Evolutionary conservation across 2,888 invertebrate species (phyloP).

Genomic region (Noctua janthina): DNA sequence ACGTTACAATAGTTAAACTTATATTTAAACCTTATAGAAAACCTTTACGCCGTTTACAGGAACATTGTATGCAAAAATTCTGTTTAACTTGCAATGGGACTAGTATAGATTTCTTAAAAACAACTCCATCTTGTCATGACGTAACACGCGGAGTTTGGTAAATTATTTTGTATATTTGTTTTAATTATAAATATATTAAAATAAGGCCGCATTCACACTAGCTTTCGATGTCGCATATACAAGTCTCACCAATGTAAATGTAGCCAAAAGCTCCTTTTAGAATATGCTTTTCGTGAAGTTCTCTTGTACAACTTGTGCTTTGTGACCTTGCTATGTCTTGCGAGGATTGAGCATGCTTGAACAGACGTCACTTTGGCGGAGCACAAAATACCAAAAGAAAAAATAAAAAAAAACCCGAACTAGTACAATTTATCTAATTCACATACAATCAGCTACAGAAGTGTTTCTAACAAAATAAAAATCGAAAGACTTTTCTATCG

Average conservation of each 20-base stretch:
- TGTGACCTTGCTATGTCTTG: slow-evolving; percentile 77
- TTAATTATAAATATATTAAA: slow-evolving; percentile 77
- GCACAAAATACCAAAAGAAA: slow-evolving; percentile 12
- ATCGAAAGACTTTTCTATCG: slow-evolving; percentile 6
- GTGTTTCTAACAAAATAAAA: slow-evolving; percentile 28
- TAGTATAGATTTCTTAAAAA: slow-evolving; percentile 84
- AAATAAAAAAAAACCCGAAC: neutral
- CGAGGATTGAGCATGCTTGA: slow-evolving; percentile 22
- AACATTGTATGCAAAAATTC: slow-evolving; percentile 88
- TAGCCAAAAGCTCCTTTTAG: slow-evolving; percentile 84
- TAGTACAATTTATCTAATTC: slow-evolving; percentile 27
- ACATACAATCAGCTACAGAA: slow-evolving; percentile 25
- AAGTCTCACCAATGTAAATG: slow-evolving; percentile 85
- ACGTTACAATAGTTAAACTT: slow-evolving; percentile 82
- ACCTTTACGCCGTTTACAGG: slow-evolving; percentile 88
- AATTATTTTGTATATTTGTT: slow-evolving; percentile 74
- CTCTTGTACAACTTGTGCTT: slow-evolving; percentile 68
- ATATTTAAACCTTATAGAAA: slow-evolving; percentile 83
- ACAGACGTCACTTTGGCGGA: slow-evolving; percentile 1
- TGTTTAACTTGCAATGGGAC: slow-evolving; percentile 89
- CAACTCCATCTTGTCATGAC: slow-evolving; percentile 78
- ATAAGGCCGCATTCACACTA: slow-evolving; percentile 88
- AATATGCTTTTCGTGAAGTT: slow-evolving; percentile 76
- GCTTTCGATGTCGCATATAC: slow-evolving; percentile 85
- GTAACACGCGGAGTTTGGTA: slow-evolving; percentile 78